These are phyloP conservation scores for Hephaestus fuliginosus DNA, from an alignment of 2,797 vertebrate genomes.

Conservation along the genomic window DNA sequence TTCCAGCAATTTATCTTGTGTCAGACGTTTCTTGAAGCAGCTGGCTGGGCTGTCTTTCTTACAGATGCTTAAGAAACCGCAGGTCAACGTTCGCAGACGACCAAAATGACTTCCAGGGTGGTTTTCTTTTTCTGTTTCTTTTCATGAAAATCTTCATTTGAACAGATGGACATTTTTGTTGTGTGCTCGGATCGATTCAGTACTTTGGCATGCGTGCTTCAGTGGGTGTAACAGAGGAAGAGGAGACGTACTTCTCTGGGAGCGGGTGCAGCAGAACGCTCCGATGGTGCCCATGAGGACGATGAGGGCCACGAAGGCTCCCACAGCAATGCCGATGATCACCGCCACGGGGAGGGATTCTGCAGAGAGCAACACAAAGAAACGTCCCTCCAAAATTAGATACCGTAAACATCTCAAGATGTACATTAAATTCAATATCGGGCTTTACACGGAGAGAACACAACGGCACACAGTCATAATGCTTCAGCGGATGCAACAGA, in stretches of 20 bases:
- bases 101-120: neutral
- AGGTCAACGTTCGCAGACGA: neutral
- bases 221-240: conserved; percentile 16
- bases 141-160: conserved; percentile 23
- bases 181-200: conserved; percentile 42
- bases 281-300: conserved; percentile 98
- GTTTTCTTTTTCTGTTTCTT: neutral
- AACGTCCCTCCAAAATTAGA: conserved; percentile 60
- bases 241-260: conserved; percentile 94
- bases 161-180: conserved; percentile 70
- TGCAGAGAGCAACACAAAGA: conserved; percentile 81
- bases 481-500: neutral
- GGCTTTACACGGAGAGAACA: neutral
- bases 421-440: neutral
- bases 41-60: neutral
- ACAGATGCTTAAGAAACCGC: neutral
- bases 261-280: conserved; percentile 97
- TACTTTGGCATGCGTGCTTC: conserved; percentile 65
- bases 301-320: conserved; percentile 96
- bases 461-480: conserved; percentile 7
- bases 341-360: conserved; percentile 97
- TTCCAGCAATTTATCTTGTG: conserved; percentile 22
- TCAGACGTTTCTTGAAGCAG: conserved; percentile 5
- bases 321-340: conserved; percentile 98
- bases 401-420: conserved; percentile 22